Base-by-base conservation (phyloP, 2,888 invertebrate genomes). In the Ophraella communa region DNA sequence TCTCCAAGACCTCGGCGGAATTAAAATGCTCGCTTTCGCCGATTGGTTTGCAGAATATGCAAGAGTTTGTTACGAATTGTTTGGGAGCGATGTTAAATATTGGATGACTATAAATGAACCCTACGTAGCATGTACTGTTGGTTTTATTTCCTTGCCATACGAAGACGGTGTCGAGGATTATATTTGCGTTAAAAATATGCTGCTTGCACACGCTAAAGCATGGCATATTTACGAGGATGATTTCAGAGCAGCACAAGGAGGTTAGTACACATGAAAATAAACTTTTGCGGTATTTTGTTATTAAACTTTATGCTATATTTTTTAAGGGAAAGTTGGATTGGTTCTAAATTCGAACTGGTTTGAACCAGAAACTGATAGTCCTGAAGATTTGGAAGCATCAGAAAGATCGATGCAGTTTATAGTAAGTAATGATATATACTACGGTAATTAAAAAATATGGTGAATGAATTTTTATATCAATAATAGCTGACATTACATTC, bases 121-220 rank as follows among this genome's bases (percentile, higher is more conserved):
- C 0, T 66, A 68, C 17, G 69, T 70, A 30, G 72, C 79, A 42
- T 78, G 80, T 66, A 69, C 73, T 24, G 70, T 71, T 27, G 80
- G 79, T 5, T 84, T 81, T 65, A 87, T 87, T 0, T 87, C 87
- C 0, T 85, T 84, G 0, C 75, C 73, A 1, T 73, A 77, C 1
- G 77, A 83, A 44, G 83, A 84, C n/a, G 88, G 88, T 0, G 77
- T 85, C 27, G 86, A 84, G 4, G 85, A 85, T 66, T 91, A 91
- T 74, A 71, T 86, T 68, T 88, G 88, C 54, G 86, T 83, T 0
- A 88, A 89, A 72, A 88, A 86, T 65, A 80, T 89, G 35, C 80
- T 92, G 4, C 76, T 85, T 45, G 88, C 91, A 0, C 91, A 92
- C 73, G 90, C 86, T 0, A 84, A 81, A 73, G 87, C 85, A 0